Conservation (phyloP, 2,113 vertebrate genomes). For the Hydrolagus affinis region DNA sequence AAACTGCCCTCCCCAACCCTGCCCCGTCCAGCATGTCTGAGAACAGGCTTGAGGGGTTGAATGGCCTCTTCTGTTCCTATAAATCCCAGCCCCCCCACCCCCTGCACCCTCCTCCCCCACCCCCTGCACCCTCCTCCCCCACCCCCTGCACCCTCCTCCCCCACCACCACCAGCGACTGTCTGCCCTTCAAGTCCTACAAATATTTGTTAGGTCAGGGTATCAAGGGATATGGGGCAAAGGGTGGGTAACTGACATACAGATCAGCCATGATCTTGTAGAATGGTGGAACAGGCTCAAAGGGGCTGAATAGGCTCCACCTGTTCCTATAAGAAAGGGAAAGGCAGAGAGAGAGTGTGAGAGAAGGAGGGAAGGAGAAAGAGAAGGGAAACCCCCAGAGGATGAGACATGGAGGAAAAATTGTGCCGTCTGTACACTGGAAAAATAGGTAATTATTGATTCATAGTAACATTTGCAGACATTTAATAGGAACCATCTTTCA, state of each 20-base stretch:
- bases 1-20: too few species aligned
- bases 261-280: too few species aligned
- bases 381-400: background rate
- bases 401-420: background rate
- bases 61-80: background rate
- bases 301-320: too few species aligned
- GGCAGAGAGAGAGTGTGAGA: too few species aligned
- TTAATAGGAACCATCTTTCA: slow-evolving; percentile 22
- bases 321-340: too few species aligned
- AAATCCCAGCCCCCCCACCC: background rate
- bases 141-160: background rate
- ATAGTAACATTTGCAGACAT: slow-evolving; percentile 15
- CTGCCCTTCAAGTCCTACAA: background rate
- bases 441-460: slow-evolving; percentile 27
- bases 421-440: background rate
- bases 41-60: background rate
- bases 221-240: too few species aligned
- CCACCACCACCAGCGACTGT: background rate
- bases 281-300: too few species aligned
- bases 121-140: too few species aligned
- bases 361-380: too few species aligned
- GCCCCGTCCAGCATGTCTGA: too few species aligned
- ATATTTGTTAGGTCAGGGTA: background rate
- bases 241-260: too few species aligned
- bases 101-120: background rate